Base-by-base conservation (phyloP, 1,140 invertebrate genomes). In the Heterodera schachtii region DNA sequence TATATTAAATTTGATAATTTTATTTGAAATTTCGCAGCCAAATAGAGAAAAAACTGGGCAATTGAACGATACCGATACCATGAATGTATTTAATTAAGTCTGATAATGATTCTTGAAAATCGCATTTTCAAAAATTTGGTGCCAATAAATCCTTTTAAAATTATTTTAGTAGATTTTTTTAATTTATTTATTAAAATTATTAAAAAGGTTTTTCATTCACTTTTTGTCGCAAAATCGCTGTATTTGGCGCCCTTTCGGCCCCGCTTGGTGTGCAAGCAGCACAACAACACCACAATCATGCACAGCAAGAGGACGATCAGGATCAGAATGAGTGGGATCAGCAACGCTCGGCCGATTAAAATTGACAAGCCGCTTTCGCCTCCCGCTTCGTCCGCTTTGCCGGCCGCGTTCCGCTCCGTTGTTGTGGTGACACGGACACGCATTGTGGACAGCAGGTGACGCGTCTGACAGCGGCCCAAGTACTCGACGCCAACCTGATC, bases 151-250 rank as follows among this genome's bases (percentile, higher is more conserved):
- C 52, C 16, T 52, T 31, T 31, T 31, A 31, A 52, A 52, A 52
- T 52, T 52, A 52, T 2, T 52, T 52, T 52, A 52, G 13, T 52
- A 11, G 13, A 52, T 7, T 13, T 1, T 52, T 11, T 11, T 3
- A 11, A 21, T 2, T 19, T 6, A 73, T 19, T 19, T 21, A 73
- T n/a, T 46, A 73, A 73, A 46, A 73, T 31, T 31, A 31, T 31
- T 73, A 73, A 21, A 73, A n/a, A 49, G 44, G 4, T n/a, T 52
- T 52, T 52, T 16, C 5, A 3, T 64, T 44, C 49, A 81, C 82
- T 80, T 83, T 86, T 86, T n/a, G 86, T 73, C 21, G 84, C 73
- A 64, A 86, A 86, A n/a, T 86, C 85, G 66, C 82, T 85, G 43
- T 81, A 60, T n/a, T 78, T 82, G 81, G 43, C 3, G 44, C 70